Evolutionary conservation across 2,113 vertebrate species (phyloP).

Genomic region (Pterocles burchelli): DNA sequence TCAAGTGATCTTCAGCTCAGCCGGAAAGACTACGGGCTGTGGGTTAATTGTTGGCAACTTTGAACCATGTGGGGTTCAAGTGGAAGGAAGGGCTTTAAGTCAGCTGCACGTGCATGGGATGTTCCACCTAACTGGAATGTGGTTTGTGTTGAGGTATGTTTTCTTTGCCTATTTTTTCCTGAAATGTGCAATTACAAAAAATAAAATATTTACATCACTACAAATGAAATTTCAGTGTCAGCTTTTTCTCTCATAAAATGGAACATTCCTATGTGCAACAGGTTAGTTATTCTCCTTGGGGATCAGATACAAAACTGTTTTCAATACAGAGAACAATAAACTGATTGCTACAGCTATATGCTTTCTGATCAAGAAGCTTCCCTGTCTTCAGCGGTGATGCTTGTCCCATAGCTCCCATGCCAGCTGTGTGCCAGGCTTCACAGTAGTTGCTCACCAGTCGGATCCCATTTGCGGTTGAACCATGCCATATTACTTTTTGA

Average conservation of each 20-base stretch:
- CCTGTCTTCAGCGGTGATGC: slow-evolving; percentile 86
- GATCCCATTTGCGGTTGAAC: slow-evolving; percentile 82
- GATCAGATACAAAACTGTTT: slow-evolving; percentile 87
- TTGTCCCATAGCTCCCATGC: slow-evolving; percentile 82
- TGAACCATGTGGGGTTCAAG: not conserved
- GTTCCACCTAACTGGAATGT: not conserved
- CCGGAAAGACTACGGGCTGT: not conserved
- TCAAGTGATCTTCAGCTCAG: not conserved
- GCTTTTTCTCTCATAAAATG: slow-evolving; percentile 51
- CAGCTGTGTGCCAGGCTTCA: slow-evolving; percentile 87
- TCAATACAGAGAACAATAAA: slow-evolving; percentile 93
- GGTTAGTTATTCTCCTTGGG: slow-evolving; percentile 72
- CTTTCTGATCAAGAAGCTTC: slow-evolving; percentile 88
- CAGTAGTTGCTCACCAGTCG: slow-evolving; percentile 88
- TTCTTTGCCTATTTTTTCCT: slow-evolving; percentile 76
- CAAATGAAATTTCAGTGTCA: slow-evolving; percentile 71
- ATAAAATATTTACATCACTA: slow-evolving; percentile 81
- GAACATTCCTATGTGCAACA: not conserved
- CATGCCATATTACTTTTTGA: slow-evolving; percentile 92
- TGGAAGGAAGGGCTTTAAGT: not conserved
- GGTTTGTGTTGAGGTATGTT: slow-evolving; percentile 75
- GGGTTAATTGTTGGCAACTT: not conserved
- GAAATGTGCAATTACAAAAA: slow-evolving; percentile 57
- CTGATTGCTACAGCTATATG: slow-evolving; percentile 87
- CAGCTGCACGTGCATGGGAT: not conserved